Percentiles rank a stretch among this genome's conserved stretches.
Evolutionary conservation across 2,113 vertebrate species (phyloP).

Genomic region (Chroicocephalus ridibundus): DNA sequence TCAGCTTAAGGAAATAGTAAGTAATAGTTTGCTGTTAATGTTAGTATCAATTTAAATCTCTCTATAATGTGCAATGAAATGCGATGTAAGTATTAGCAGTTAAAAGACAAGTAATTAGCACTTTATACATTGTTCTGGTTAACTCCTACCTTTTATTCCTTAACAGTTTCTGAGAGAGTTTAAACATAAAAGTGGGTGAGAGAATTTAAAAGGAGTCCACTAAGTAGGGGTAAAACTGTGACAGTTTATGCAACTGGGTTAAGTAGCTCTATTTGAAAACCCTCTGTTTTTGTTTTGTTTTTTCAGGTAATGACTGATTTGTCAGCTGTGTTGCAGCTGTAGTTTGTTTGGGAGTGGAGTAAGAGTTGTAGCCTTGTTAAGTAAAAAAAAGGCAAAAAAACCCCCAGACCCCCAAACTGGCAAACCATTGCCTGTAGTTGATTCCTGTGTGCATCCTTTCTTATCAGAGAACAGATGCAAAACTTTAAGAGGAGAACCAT

Average conservation of each 20-base stretch:
- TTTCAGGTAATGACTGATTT: background rate
- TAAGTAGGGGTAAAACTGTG: background rate
- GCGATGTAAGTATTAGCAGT: background rate
- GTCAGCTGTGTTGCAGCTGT: background rate
- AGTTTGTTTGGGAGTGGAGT: background rate
- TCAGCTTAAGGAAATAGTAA: slow-evolving; percentile 41
- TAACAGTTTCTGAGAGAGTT: background rate
- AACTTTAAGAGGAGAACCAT: background rate
- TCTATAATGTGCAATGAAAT: background rate
- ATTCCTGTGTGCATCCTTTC: background rate
- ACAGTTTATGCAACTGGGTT: background rate
- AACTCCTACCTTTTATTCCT: background rate
- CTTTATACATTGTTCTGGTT: background rate
- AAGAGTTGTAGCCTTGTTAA: background rate
- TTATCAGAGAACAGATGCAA: background rate
- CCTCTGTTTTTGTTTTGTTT: background rate
- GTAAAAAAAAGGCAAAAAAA: background rate
- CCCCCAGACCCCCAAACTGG: no score
- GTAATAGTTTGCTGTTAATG: slow-evolving; percentile 17
- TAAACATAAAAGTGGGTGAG: background rate
- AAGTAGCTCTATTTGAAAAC: background rate
- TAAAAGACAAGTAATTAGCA: background rate
- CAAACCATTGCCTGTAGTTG: background rate
- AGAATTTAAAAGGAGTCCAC: background rate
- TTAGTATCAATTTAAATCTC: background rate